These are phyloP conservation scores for Danio kyathit DNA, from an alignment of 2,797 vertebrate species.

Conservation along the genomic window DNA sequence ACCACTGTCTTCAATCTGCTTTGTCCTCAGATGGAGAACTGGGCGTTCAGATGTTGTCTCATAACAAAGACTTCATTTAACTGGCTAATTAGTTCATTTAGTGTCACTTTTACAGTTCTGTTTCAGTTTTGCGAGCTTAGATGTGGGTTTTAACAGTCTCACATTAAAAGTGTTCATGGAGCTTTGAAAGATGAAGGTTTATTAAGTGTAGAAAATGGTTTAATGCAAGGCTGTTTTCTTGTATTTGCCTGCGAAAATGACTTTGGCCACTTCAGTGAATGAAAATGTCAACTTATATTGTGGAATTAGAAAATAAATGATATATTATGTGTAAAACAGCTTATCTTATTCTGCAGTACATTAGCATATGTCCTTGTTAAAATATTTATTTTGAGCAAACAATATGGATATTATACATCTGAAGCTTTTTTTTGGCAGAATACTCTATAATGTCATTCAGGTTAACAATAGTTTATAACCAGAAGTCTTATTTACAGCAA, in stretches of 20 bases:
- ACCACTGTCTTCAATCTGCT: slow-evolving; percentile 28
- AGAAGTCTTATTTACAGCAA: too few species aligned
- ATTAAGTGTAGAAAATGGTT: not conserved
- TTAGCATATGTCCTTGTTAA: not conserved
- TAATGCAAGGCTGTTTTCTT: slow-evolving; percentile 1
- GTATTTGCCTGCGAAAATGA: not conserved
- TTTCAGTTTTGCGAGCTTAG: not conserved
- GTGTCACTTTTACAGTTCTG: not conserved
- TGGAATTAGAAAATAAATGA: not conserved
- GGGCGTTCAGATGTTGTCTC: slow-evolving; percentile 14
- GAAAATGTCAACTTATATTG: not conserved
- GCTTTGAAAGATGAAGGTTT: not conserved
- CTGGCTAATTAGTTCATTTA: slow-evolving; percentile 6
- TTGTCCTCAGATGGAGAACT: slow-evolving; percentile 27
- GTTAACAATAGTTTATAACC: too few species aligned
- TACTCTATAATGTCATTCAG: too few species aligned
- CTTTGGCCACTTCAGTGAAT: not conserved
- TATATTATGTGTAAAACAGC: not conserved
- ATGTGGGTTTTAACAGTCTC: not conserved
- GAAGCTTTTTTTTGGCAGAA: too few species aligned
- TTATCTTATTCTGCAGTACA: too few species aligned
- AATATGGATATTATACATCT: too few species aligned
- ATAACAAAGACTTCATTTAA: slow-evolving; percentile 33
- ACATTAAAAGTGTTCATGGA: not conserved
- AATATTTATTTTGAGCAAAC: not conserved